A percentile compares a stretch with the other conserved stretches of the same genome.
Conservation (phyloP, 2,797 vertebrate species). For the Diglossa cyanea region DNA sequence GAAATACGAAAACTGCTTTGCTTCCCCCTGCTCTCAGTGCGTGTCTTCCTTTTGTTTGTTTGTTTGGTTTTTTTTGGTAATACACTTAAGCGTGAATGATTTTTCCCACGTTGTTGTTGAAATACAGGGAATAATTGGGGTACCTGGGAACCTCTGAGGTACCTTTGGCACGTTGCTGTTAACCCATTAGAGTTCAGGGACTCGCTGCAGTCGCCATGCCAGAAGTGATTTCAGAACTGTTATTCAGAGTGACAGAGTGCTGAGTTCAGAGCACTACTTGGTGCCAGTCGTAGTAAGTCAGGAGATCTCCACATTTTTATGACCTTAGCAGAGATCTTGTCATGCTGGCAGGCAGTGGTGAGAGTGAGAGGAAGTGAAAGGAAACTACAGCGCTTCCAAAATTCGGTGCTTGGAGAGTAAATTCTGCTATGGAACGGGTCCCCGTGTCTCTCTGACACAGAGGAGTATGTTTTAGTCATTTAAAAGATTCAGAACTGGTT, state of each 20-base stretch:
- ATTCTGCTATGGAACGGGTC: rapidly evolving
- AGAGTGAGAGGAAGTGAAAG: background rate
- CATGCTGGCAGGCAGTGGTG: rapidly evolving
- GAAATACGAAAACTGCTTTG: background rate
- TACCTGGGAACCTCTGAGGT: background rate
- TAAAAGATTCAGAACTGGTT: background rate
- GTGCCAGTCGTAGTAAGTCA: background rate
- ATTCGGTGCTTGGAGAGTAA: background rate
- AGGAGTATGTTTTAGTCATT: background rate
- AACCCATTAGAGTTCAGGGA: background rate
- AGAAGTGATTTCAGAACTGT: background rate
- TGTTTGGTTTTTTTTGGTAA: too few species aligned
- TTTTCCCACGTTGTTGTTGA: background rate
- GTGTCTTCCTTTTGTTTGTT: background rate
- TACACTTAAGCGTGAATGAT: background rate
- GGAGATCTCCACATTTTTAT: background rate
- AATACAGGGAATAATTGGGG: background rate
- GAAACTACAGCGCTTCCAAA: background rate
- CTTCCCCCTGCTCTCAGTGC: background rate
- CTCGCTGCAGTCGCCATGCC: rapidly evolving
- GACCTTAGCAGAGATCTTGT: background rate
- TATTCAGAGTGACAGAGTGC: background rate
- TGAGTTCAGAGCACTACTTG: background rate
- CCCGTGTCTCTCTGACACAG: background rate
- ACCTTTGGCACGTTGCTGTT: background rate